These are phyloP conservation scores for Clarias pachynema DNA, from an alignment of 2,797 vertebrate species.

Conservation along the genomic window DNA sequence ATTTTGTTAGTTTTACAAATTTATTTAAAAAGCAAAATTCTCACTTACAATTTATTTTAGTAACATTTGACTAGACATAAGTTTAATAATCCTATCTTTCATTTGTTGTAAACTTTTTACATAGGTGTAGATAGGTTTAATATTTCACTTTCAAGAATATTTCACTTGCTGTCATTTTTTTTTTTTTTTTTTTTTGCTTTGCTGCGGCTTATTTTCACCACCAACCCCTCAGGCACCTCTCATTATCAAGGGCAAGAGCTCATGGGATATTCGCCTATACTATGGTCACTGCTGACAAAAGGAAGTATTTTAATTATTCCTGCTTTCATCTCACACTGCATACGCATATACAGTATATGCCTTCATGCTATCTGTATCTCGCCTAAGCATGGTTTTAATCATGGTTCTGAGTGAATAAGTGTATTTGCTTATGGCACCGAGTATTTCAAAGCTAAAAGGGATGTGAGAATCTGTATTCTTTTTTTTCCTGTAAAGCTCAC, in stretches of 20 bases:
- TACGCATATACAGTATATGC: slow-evolving; percentile 57
- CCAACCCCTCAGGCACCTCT: slow-evolving; percentile 45
- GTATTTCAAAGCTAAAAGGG: neutral
- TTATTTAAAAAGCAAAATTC: no score
- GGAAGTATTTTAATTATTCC: slow-evolving; percentile 59
- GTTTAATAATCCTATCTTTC: no score
- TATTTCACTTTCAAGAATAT: no score
- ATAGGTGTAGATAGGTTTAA: no score
- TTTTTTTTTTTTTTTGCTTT: no score
- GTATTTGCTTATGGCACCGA: neutral
- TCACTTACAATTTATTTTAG: no score
- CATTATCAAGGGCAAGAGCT: slow-evolving; percentile 54
- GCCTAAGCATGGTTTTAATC: slow-evolving; percentile 65
- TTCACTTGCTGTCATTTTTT: no score
- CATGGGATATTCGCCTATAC: slow-evolving; percentile 54
- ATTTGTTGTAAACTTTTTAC: no score
- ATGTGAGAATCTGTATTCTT: neutral
- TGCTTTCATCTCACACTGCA: slow-evolving; percentile 62
- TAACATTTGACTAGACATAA: no score
- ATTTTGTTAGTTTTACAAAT: no score
- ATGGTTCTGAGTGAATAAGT: slow-evolving; percentile 40
- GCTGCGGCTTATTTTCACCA: slow-evolving; percentile 19
- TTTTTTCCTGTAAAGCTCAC: neutral
- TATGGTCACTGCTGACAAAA: slow-evolving; percentile 41
- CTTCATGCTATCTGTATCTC: slow-evolving; percentile 63